A percentile compares a stretch with the other conserved stretches of the same genome.
Conservation (phyloP, 2,113 vertebrate genomes). For the Felis catus region F.catus_Fca126_mat1.0 CM031418.1:61386001-61386500, state of each 20-base stretch:
- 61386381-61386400: not conserved
- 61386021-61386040: not conserved
- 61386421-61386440: not conserved
- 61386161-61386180: not conserved
- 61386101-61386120: not conserved
- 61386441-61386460: not conserved
- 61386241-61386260: not conserved
- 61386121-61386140: not conserved
- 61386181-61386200: not conserved
- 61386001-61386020: not conserved
- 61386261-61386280: not conserved
- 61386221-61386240: not conserved
- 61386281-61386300: not conserved
- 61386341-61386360: not conserved
- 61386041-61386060: not conserved
- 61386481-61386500: not conserved
- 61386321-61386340: not conserved
- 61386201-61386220: not conserved
- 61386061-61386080: not conserved
- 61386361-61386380: not conserved
- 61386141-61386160: not conserved
- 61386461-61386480: not conserved
- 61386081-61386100: not conserved
- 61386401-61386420: not conserved
- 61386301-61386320: not conserved